A percentile compares a stretch with the other conserved stretches of the same genome.
Conservation (phyloP, 2,888 invertebrate species). For the Dryobotodes eremita region DNA sequence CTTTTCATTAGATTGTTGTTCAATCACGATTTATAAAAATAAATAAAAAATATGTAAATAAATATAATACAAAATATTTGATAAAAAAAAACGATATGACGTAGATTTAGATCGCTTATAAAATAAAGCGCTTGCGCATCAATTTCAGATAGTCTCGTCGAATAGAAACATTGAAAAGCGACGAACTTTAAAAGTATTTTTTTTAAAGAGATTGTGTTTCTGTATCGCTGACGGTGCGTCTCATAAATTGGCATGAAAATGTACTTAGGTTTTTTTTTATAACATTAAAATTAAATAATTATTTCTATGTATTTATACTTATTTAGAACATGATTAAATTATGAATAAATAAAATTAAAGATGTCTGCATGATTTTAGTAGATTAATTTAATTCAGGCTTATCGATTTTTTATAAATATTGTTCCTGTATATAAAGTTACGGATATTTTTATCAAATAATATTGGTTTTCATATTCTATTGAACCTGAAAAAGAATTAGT, state of each 20-base stretch:
- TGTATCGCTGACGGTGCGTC: background rate
- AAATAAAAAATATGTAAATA: too few relatives aligned
- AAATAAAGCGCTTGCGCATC: too few relatives aligned
- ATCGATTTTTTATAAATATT: background rate
- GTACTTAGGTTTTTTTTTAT: background rate
- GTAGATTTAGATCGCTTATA: too few relatives aligned
- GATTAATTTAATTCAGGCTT: background rate
- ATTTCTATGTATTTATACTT: background rate
- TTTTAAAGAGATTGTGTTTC: background rate
- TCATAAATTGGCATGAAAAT: background rate
- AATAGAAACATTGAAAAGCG: too few relatives aligned
- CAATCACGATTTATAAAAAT: too few relatives aligned
- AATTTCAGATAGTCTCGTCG: too few relatives aligned
- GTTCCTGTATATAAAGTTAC: background rate
- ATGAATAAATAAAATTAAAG: background rate
- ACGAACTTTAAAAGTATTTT: too few relatives aligned
- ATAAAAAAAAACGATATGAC: too few relatives aligned
- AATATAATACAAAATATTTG: too few relatives aligned
- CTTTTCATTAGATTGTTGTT: too few relatives aligned
- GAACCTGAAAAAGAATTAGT: background rate
- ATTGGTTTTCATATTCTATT: background rate
- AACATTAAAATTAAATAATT: background rate
- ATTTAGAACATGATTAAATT: background rate
- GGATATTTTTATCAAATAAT: background rate
- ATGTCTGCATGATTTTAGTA: background rate